Evolutionary conservation across 2,113 vertebrate genomes (phyloP), one percentile per base, ranked within the genome.

Genomic region (Rhynchomys soricoides): DNA sequence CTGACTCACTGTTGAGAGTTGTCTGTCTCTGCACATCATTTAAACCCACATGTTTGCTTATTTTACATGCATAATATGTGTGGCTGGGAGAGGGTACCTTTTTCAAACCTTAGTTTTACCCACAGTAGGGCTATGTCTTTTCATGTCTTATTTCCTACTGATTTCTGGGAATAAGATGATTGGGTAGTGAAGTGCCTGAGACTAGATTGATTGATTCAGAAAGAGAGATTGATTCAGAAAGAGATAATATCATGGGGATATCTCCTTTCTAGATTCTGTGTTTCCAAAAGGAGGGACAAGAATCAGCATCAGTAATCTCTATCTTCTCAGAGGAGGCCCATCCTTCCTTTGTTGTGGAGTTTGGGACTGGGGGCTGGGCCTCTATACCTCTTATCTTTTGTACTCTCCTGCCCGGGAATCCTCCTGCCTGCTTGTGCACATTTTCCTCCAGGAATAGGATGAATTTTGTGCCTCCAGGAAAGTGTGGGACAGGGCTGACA

Each of bases 101-200:
- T 24, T 82, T 52, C 40, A 85, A 95, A 48, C 1, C 12, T 90
- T 11, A 4, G 34, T 40, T 81, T 87, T 71, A 43, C 45, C n/a
- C 73, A 50, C 2, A 50, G 43, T 40, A 95, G 50, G 21, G 31
- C 64, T 40, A 1, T 78, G 55, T 88, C 22, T 75, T 89, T 64
- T 96, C 37, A 91, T 40, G 81, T 93, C 71, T 71, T 89, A 26
- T 83, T 95, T 16, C 37, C 16, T 75, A 62, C 22, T 57, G 70
- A 91, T 68, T 68, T 11, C 77, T 77, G 70, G 16, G 31, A 88
- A 92, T 87, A 59, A 93, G 82, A 73, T 68, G 37, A 43, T 86
- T 15, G 19, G 40, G 52, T 6, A 37, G 31, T 71, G 52, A 93
- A 73, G 55, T 82, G 37, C 71, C 34, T 57, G 50, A 93, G 26